These are phyloP conservation scores for Eutrigla gurnardus DNA, from an alignment of 2,797 vertebrate genomes.

Conservation along the genomic window DNA sequence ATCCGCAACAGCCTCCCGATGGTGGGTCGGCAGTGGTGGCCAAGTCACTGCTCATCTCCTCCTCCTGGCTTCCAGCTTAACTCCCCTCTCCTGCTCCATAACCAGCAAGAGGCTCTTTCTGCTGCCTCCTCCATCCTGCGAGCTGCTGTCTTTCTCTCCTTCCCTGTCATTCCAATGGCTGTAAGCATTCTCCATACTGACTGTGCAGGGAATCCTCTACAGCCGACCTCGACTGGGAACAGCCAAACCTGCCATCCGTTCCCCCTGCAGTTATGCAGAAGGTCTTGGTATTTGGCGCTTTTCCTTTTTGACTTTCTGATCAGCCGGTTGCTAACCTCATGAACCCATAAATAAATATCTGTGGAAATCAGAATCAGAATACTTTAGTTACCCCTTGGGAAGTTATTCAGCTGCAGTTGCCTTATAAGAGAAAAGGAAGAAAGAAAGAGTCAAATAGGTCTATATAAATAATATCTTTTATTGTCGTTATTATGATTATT, in stretches of 20 bases:
- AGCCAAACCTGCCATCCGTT: neutral
- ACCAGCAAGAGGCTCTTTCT: neutral
- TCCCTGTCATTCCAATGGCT: neutral
- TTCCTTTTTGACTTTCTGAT: too few species aligned
- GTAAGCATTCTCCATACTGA: neutral
- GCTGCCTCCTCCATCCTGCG: neutral
- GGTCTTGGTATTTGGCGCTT: neutral
- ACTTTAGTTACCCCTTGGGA: too few species aligned
- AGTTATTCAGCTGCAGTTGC: too few species aligned
- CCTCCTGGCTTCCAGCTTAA: too few species aligned
- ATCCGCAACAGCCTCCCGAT: neutral
- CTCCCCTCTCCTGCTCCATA: neutral
- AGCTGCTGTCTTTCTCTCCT: neutral
- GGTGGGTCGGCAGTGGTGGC: neutral
- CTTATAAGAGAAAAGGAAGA: too few species aligned
- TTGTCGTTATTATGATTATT: too few species aligned
- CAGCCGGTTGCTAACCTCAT: too few species aligned
- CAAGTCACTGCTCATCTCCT: neutral
- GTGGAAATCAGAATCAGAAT: too few species aligned
- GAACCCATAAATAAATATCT: too few species aligned
- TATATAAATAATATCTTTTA: too few species aligned
- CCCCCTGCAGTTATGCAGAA: neutral
- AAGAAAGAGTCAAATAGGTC: too few species aligned
- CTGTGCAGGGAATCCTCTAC: neutral
- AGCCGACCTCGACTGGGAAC: neutral